Conservation (phyloP, 2,888 invertebrate genomes). For the Athrips mouffetella region DNA sequence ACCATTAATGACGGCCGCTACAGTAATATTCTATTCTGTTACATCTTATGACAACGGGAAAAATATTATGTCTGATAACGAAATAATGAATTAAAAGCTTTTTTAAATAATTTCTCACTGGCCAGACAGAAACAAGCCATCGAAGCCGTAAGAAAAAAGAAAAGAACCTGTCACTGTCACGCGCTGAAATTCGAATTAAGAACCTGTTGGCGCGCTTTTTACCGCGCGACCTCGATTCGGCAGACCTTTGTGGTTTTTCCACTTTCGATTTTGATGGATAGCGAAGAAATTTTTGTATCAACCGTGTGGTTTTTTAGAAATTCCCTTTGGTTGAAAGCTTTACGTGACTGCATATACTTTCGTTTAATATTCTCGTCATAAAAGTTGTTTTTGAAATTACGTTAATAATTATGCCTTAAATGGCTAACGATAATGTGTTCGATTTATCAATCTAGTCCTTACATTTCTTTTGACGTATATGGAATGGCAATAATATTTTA, state of each 20-base stretch:
- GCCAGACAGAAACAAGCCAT: slow-evolving; percentile 17
- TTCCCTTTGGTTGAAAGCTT: neutral
- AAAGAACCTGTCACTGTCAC: slow-evolving; percentile 52
- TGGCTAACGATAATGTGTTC: no score
- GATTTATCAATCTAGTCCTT: neutral
- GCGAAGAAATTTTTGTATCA: slow-evolving; percentile 29
- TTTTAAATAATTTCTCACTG: slow-evolving; percentile 13
- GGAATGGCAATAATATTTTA: neutral
- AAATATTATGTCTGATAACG: neutral
- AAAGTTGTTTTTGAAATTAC: neutral
- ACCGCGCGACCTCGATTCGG: slow-evolving; percentile 53
- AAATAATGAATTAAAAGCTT: neutral
- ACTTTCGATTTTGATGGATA: slow-evolving; percentile 56
- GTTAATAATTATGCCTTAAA: no score
- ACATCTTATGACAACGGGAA: no score
- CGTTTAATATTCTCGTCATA: neutral
- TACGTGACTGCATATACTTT: neutral
- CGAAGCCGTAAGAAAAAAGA: slow-evolving; percentile 46
- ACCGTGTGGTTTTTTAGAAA: slow-evolving; percentile 9
- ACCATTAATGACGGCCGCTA: no score
- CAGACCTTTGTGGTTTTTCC: slow-evolving; percentile 41
- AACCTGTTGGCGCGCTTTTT: slow-evolving; percentile 61
- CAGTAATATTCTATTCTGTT: no score
- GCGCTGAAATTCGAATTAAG: slow-evolving; percentile 51
- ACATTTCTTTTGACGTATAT: neutral